These are phyloP conservation scores for Cephus spinipes DNA, from an alignment of 2,888 invertebrate species.

Conservation along the genomic window DNA sequence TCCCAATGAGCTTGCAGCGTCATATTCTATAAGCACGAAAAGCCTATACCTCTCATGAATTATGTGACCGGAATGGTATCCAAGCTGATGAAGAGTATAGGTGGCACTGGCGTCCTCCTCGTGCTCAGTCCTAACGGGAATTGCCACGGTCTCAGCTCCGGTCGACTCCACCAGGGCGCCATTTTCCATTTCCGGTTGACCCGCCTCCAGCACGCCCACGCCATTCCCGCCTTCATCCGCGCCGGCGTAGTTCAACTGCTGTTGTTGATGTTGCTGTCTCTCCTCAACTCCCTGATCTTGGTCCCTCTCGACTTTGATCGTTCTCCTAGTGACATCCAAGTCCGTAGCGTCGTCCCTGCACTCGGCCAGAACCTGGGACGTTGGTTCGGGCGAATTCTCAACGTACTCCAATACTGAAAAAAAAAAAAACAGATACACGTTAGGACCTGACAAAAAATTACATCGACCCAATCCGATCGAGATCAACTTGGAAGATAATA, in stretches of 20 bases:
- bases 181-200: slow-evolving; percentile 62
- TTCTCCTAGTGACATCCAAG: neutral
- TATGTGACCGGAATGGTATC: slow-evolving; percentile 43
- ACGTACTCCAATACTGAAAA: slow-evolving; percentile 29
- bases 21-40: neutral
- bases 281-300: slow-evolving; percentile 9
- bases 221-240: slow-evolving; percentile 55
- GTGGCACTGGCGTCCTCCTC: slow-evolving; percentile 37
- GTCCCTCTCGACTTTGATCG: slow-evolving; percentile 32
- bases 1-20: neutral
- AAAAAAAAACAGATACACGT: neutral
- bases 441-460: slow-evolving; percentile 7
- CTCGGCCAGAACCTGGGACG: slow-evolving; percentile 27
- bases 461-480: neutral
- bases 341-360: slow-evolving; percentile 18
- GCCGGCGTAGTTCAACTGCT: slow-evolving; percentile 42
- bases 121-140: slow-evolving; percentile 37
- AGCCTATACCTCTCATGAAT: slow-evolving; percentile 43
- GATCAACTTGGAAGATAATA: neutral
- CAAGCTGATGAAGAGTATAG: slow-evolving; percentile 49
- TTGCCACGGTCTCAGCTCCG: slow-evolving; percentile 40
- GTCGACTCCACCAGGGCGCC: slow-evolving; percentile 55
- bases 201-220: slow-evolving; percentile 65
- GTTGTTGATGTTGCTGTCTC: slow-evolving; percentile 39
- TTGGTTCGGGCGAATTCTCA: slow-evolving; percentile 26